Conservation (phyloP, 2,888 invertebrate species). For the Spodoptera picta region DNA sequence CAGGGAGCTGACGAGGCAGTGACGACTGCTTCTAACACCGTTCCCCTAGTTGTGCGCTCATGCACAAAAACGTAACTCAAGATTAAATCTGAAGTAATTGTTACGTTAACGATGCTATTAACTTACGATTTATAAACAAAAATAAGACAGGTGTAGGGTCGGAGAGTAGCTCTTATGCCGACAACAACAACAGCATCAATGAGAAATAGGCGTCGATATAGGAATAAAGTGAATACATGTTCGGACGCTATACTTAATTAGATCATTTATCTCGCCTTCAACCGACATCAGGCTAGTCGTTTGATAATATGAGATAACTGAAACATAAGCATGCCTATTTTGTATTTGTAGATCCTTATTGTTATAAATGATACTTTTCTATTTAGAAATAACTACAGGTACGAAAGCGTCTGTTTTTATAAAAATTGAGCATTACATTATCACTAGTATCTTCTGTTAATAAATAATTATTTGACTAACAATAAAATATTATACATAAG, state of each 20-base stretch:
- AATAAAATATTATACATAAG: too few species aligned
- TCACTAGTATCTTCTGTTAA: too few species aligned
- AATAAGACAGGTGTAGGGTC: conserved; percentile 67
- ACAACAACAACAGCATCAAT: conserved; percentile 65
- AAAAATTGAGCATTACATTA: too few species aligned
- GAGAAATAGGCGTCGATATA: conserved; percentile 76
- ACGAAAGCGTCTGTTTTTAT: too few species aligned
- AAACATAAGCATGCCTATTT: conserved; percentile 1
- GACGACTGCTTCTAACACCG: conserved; percentile 51
- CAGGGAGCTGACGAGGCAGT: conserved; percentile 64
- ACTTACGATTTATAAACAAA: conserved; percentile 69
- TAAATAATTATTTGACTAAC: too few species aligned
- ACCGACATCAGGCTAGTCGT: conserved; percentile 39
- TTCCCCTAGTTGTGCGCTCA: conserved; percentile 61
- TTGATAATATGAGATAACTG: conserved; percentile 16
- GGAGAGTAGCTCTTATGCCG: conserved; percentile 58
- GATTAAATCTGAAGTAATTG: conserved; percentile 72
- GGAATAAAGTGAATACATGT: conserved; percentile 76
- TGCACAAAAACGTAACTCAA: conserved; percentile 68
- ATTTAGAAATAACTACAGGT: too few species aligned
- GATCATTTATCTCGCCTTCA: conserved; percentile 69
- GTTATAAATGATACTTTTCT: too few species aligned
- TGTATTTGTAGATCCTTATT: neutral
- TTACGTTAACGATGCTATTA: conserved; percentile 71
- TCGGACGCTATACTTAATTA: conserved; percentile 71